Percentiles rank a stretch among this genome's conserved stretches.
Evolutionary conservation across 2,797 vertebrate species (phyloP).

Genomic region (Notolabrus celidotus): DNA sequence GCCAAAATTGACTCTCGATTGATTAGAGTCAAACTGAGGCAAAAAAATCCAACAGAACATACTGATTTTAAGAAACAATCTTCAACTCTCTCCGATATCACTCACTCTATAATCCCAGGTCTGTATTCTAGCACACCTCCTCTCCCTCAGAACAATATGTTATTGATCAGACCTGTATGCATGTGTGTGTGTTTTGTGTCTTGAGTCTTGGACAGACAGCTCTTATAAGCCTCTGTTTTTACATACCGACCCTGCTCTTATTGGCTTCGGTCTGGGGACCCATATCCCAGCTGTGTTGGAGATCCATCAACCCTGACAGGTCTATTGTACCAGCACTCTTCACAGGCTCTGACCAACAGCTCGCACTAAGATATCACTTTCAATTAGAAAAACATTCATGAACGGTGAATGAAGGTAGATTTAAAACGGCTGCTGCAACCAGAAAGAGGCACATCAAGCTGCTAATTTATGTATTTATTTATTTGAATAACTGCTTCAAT

Average conservation of each 20-base stretch:
- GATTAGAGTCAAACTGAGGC: conserved; percentile 75
- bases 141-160: conserved; percentile 75
- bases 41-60: conserved; percentile 58
- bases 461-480: conserved; percentile 22
- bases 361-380: conserved; percentile 81
- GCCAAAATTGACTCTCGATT: conserved; percentile 80
- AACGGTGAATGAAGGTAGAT: conserved; percentile 50
- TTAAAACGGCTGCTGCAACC: conserved; percentile 48
- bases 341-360: conserved; percentile 79
- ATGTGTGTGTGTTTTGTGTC: conserved; percentile 42
- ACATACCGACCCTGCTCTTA: conserved; percentile 76
- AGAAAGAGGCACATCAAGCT: conserved; percentile 9
- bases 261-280: conserved; percentile 81
- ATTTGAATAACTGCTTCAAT: not conserved
- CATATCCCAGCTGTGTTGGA: conserved; percentile 83
- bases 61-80: conserved; percentile 68
- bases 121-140: conserved; percentile 73
- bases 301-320: conserved; percentile 88
- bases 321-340: conserved; percentile 82
- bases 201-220: conserved; percentile 56
- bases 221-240: conserved; percentile 75
- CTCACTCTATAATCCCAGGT: conserved; percentile 76
- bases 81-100: conserved; percentile 61
- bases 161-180: conserved; percentile 76
- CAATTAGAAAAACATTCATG: conserved; percentile 81